Percentiles rank a stretch among this genome's conserved stretches.
Conservation (phyloP, 2,888 invertebrate species). For the Brassicogethes aeneus region DNA sequence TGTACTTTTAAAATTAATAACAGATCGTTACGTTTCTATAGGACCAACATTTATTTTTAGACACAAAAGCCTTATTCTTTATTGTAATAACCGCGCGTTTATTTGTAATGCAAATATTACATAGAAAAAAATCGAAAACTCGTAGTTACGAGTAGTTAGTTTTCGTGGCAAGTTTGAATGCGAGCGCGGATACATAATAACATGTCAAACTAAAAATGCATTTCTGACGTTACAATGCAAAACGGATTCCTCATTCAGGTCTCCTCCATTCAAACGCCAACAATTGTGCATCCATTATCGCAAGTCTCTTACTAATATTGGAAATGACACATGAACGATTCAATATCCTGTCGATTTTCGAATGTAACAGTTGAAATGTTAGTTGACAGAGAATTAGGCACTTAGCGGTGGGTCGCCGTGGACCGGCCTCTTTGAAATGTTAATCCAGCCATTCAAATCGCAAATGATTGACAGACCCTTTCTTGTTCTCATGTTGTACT, state of each 20-base stretch:
- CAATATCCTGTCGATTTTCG: constrained; percentile 32
- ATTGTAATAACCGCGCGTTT: no score
- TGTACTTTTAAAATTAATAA: no score
- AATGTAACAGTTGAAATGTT: constrained; percentile 32
- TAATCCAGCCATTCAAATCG: constrained; percentile 33
- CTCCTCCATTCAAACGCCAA: constrained; percentile 23
- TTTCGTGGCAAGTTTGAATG: constrained; percentile 6
- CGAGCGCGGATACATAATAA: constrained; percentile 8
- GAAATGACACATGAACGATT: constrained; percentile 34
- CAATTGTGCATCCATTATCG: constrained; percentile 28
- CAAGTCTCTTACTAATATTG: constrained; percentile 29
- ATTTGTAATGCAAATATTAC: no score
- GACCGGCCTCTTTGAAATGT: constrained; percentile 35
- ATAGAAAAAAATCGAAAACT: constrained; percentile 3
- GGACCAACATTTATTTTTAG: no score
- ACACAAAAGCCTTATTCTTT: no score
- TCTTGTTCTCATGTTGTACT: no score
- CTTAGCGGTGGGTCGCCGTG: constrained; percentile 34
- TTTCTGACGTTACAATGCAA: constrained; percentile 25
- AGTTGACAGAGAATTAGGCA: constrained; percentile 38
- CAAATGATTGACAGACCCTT: constrained; percentile 35
- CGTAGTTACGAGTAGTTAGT: constrained; percentile 5
- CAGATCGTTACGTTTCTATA: no score
- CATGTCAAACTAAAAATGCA: constrained; percentile 21
- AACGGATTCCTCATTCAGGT: constrained; percentile 25